Evolutionary conservation across 2,113 vertebrate species (phyloP), one percentile per base, ranked within the genome.

Genomic region (Tympanuchus pallidicinctus): DNA sequence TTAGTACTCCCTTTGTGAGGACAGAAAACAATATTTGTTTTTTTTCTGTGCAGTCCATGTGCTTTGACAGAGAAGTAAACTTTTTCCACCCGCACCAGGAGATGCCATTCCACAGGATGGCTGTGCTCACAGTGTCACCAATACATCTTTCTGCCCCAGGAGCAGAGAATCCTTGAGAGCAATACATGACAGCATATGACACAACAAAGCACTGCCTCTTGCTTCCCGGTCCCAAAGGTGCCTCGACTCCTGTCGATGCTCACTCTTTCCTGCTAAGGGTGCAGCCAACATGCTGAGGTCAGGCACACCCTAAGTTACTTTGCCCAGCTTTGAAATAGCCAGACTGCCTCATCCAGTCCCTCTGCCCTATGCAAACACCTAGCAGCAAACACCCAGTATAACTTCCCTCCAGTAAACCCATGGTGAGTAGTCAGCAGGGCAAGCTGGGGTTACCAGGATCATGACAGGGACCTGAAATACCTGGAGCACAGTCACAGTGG

Each of bases 391-490:
- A 50, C 10, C 11, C 12, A 7, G 32, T 15, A 5, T 8, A 82
- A 69, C 17, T 18, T 57, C 60, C 36, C 13, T 47, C 48, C 22
- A 52, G 34, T 69, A 91, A 91, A 64, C 6, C 25, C 57, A 52
- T 0, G 0, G 42, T 1, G 2, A 89, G 38, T 0, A 11, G 48
- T 57, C 47, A 75, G 43, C 25, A 81, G 32, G 45, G 82, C 19
- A 13, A 72, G 52, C 10, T 0, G 0, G 42, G 17, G 65, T 63
- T 30, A n/a, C 0, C 36, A 19, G 21, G 48, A 48, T 15, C 8
- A 32, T 4, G 18, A 73, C 54, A 81, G 28, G 19, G 16, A 81
- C 38, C 13, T 74, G 32, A 64, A 67, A 25, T 22, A 69, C 8
- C 40, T 66, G 59, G 16, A 65, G 43, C 56, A 73, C 6, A 34